Conservation (phyloP, 2,797 vertebrate species). For the Hippopotamyrus pictus region DNA sequence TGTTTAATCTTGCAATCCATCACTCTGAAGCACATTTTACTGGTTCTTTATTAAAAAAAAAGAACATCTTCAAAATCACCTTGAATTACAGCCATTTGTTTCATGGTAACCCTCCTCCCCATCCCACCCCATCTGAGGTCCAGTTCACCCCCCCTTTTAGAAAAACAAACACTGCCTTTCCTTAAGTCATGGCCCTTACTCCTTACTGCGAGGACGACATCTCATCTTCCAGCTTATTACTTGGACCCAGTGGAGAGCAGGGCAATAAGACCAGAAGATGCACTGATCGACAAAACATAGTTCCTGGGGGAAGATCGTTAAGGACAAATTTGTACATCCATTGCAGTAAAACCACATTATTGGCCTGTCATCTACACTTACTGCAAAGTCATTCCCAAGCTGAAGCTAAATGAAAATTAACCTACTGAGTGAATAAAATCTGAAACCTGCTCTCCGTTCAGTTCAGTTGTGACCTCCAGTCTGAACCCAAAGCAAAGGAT, state of each 20-base stretch:
- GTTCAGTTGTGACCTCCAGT: background rate
- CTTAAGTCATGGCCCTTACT: constrained; percentile 11
- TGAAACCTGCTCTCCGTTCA: background rate
- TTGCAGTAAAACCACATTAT: background rate
- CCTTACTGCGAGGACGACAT: background rate
- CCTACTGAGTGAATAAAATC: background rate
- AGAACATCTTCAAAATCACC: constrained; percentile 60
- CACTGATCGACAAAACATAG: constrained; percentile 94
- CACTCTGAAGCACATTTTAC: background rate
- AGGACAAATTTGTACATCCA: constrained; percentile 45
- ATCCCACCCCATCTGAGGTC: background rate
- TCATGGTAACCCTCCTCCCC: background rate
- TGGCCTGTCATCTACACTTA: background rate
- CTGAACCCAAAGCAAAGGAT: constrained; percentile 66
- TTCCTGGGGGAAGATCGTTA: constrained; percentile 73
- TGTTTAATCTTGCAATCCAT: background rate
- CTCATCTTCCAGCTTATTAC: constrained; percentile 48
- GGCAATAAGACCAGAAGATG: constrained; percentile 91
- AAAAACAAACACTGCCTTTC: constrained; percentile 1
- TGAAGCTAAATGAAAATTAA: background rate
- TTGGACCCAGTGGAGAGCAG: constrained; percentile 95
- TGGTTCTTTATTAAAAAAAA: constrained; percentile 34
- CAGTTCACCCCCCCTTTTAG: background rate
- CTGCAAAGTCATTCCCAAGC: background rate
- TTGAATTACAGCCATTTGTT: constrained; percentile 51